Percentiles rank a stretch among this genome's conserved stretches.
These are phyloP conservation scores for Lepus europaeus DNA, from an alignment of 2,113 vertebrate genomes.

Conservation along the genomic window DNA sequence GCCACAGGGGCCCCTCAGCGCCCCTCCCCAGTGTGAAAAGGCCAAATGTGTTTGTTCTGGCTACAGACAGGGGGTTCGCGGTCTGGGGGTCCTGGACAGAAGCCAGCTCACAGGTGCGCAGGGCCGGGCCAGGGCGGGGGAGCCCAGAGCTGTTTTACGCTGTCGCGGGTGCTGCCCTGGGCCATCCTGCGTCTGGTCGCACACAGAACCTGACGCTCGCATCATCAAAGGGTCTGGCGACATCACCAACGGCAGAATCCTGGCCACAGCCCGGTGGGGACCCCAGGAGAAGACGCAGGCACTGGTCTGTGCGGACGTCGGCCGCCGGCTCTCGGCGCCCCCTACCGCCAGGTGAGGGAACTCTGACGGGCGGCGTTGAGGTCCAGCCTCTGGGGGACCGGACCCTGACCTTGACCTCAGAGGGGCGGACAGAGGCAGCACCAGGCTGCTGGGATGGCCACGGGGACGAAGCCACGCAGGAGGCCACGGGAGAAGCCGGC, in stretches of 20 bases:
- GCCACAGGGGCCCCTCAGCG: too few species aligned
- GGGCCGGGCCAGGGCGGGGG: too few species aligned
- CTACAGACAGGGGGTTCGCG: too few species aligned
- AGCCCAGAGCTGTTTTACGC: too few species aligned
- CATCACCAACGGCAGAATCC: neutral
- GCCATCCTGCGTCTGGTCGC: neutral
- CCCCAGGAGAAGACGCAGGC: accelerated
- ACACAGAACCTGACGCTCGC: neutral
- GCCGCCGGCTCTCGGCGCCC: accelerated
- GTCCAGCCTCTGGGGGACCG: neutral
- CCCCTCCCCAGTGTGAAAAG: too few species aligned
- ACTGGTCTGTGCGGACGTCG: neutral
- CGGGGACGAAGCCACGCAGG: accelerated
- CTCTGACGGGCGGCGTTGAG: too few species aligned
- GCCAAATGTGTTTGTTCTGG: too few species aligned
- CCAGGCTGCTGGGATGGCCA: neutral
- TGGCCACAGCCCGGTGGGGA: too few species aligned
- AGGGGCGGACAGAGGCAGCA: neutral
- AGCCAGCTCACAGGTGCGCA: too few species aligned
- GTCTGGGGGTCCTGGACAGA: too few species aligned
- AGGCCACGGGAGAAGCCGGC: neutral
- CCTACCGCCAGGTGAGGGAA: neutral
- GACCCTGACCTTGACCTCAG: neutral
- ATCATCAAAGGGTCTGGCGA: slow-evolving; percentile 28
- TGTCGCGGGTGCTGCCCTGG: too few species aligned